Conservation (phyloP, 2,888 invertebrate genomes). For the Cynaeus angustus region DNA sequence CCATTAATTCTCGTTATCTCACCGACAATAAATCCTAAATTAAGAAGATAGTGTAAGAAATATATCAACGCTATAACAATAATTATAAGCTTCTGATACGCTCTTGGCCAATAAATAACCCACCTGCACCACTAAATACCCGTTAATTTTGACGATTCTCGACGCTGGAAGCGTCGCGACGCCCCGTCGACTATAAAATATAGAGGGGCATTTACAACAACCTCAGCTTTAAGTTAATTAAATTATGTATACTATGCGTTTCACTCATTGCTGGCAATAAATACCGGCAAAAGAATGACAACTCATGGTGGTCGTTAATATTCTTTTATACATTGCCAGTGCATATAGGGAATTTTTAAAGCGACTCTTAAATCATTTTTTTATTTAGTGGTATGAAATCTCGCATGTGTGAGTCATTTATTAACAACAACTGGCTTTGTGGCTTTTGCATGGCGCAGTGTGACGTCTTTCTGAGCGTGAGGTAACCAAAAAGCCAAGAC, state of each 20-base stretch:
- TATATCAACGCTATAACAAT: slow-evolving; percentile 67
- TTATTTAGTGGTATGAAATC: slow-evolving; percentile 51
- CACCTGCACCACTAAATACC: slow-evolving; percentile 22
- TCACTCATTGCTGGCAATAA: slow-evolving; percentile 53
- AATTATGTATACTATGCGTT: slow-evolving; percentile 54
- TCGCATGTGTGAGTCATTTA: slow-evolving; percentile 51
- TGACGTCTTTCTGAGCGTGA: slow-evolving; percentile 43
- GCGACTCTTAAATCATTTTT: slow-evolving; percentile 53
- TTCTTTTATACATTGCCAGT: slow-evolving; percentile 50
- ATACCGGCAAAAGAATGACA: slow-evolving; percentile 54
- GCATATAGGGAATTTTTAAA: slow-evolving; percentile 46
- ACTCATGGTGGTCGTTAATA: slow-evolving; percentile 56
- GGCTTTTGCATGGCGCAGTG: slow-evolving; percentile 42
- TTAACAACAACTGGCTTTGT: slow-evolving; percentile 50
- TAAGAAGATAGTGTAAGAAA: slow-evolving; percentile 65
- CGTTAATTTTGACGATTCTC: slow-evolving; percentile 18
- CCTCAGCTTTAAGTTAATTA: slow-evolving; percentile 53
- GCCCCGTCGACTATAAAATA: slow-evolving; percentile 17
- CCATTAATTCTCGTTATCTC: slow-evolving; percentile 61
- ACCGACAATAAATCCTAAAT: slow-evolving; percentile 66
- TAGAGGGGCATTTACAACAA: slow-evolving; percentile 1
- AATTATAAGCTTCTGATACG: slow-evolving; percentile 63
- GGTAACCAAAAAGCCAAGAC: slow-evolving; percentile 42
- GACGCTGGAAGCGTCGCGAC: slow-evolving; percentile 44
- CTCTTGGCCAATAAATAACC: slow-evolving; percentile 56